Percentiles rank a stretch among this genome's conserved stretches.
phyloP scores from a whole-genome alignment of 2,888 invertebrate genomes.

The Ophion ellenae region DNA sequence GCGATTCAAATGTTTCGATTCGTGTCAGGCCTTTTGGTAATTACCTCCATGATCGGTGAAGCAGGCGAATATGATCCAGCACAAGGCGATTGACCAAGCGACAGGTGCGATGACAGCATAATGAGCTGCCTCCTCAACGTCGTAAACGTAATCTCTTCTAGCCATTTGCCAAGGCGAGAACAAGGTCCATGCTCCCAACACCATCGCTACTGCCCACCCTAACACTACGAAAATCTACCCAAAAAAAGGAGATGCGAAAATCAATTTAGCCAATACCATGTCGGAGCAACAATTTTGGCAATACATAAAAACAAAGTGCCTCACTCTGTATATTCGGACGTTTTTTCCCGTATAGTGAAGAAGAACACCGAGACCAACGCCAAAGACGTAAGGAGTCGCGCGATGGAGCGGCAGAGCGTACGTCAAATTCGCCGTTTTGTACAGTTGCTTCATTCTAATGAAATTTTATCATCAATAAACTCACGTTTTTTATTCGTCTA shows the following conservation, averaged over 20 bases:
- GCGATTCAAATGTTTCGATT: too few species aligned
- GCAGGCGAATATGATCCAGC: conserved; percentile 88
- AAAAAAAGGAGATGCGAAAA: conserved; percentile 7
- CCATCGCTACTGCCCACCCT: conserved; percentile 85
- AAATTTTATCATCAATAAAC: too few species aligned
- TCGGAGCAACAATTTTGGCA: not conserved
- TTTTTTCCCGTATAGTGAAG: conserved; percentile 84
- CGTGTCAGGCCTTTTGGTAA: too few species aligned
- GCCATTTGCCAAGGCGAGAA: conserved; percentile 87
- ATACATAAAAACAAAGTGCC: not conserved
- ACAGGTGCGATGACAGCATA: conserved; percentile 88
- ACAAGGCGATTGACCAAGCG: conserved; percentile 86
- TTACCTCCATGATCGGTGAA: conserved; percentile 85
- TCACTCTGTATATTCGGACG: conserved; percentile 82
- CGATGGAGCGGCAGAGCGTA: conserved; percentile 87
- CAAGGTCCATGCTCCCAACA: conserved; percentile 85
- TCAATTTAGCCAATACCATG: too few species aligned
- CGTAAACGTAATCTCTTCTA: conserved; percentile 86
- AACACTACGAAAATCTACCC: conserved; percentile 84
- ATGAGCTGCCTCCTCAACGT: conserved; percentile 86
- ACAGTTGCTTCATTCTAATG: conserved; percentile 87
- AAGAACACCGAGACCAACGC: conserved; percentile 87
- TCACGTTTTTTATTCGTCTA: not conserved
- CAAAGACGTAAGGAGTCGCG: conserved; percentile 88
- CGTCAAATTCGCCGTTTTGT: conserved; percentile 88